phyloP scores from a whole-genome alignment of 2,888 invertebrate species.

The Pachymerium ferrugineum region DNA sequence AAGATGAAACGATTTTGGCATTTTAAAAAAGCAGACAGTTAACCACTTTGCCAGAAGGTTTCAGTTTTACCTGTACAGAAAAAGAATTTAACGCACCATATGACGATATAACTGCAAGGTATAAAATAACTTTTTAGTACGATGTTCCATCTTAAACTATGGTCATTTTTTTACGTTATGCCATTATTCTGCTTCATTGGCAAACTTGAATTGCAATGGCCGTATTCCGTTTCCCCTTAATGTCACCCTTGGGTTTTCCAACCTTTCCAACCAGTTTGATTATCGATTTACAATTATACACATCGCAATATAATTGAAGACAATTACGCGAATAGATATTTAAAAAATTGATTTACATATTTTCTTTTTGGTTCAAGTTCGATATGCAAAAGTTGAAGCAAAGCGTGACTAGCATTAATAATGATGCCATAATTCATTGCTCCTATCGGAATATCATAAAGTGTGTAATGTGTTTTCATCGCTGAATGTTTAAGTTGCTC shows the following conservation, averaged over 20 bases:
- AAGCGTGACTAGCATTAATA: not conserved
- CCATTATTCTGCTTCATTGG: not conserved
- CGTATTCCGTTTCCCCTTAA: not conserved
- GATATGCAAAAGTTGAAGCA: not conserved
- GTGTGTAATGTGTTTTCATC: not conserved
- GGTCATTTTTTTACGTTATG: not conserved
- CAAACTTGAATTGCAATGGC: not conserved
- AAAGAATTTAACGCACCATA: not conserved
- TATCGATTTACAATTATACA: slow-evolving; percentile 7
- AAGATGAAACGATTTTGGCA: too few species aligned
- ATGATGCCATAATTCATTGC: not conserved
- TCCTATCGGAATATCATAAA: not conserved
- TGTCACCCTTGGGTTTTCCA: not conserved
- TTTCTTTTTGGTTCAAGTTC: not conserved
- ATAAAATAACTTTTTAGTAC: too few species aligned
- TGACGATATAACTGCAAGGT: too few species aligned
- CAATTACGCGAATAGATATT: not conserved
- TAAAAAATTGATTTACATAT: not conserved
- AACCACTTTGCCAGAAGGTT: too few species aligned
- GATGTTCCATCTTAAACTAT: not conserved
- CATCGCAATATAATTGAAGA: not conserved
- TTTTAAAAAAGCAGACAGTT: too few species aligned
- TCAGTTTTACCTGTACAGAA: not conserved
- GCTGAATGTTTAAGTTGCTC: not conserved
- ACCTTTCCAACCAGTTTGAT: not conserved